Evolutionary conservation across 1,140 invertebrate species (phyloP).

Genomic region (Drosophila kikkawai): DNA sequence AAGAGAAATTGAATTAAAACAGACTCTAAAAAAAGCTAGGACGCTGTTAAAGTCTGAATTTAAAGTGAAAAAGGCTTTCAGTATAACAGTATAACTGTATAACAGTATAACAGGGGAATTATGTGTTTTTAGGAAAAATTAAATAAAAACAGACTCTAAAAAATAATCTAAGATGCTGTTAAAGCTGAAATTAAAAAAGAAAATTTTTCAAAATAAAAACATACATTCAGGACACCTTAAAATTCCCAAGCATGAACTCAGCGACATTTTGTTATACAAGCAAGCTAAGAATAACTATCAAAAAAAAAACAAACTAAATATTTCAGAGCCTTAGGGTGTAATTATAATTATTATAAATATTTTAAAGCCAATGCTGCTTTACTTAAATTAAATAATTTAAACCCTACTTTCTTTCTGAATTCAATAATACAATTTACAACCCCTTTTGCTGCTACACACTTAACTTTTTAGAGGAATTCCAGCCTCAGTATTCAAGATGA

Average conservation of each 20-base stretch:
- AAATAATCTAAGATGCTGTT: neutral
- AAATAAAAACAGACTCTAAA: neutral
- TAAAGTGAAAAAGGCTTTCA: too few relatives aligned
- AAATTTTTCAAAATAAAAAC: too few relatives aligned
- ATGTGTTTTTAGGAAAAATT: neutral
- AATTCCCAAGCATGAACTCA: neutral
- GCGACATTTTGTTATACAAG: neutral
- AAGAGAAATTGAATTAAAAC: neutral
- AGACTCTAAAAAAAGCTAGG: neutral
- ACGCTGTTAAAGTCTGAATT: too few relatives aligned
- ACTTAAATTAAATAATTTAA: neutral
- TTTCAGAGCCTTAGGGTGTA: neutral
- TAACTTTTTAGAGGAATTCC: slow-evolving; percentile 11
- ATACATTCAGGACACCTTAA: neutral
- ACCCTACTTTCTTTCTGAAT: neutral
- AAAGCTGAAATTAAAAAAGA: neutral
- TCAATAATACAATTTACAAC: neutral
- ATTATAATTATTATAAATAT: neutral
- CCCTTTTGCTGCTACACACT: neutral
- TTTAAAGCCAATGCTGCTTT: neutral
- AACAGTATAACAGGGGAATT: neutral
- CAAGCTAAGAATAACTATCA: neutral
- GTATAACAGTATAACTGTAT: neutral
- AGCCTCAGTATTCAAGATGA: slow-evolving; percentile 5
- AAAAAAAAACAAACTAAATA: neutral